Conservation (phyloP, 2,797 vertebrate species). For the Pseudomugil tenellus region DNA sequence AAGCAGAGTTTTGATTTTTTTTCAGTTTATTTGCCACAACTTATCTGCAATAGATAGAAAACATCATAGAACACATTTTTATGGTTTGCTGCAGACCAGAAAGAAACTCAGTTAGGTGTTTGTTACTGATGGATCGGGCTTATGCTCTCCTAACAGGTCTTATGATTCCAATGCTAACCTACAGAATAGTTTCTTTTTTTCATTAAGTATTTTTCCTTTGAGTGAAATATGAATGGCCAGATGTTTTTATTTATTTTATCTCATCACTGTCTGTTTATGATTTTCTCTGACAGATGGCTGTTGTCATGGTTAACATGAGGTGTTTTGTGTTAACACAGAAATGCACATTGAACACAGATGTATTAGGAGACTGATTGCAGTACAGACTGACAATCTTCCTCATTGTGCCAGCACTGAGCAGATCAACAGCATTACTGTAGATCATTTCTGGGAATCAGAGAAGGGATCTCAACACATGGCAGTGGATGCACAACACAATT, state of each 20-base stretch:
- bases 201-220: neutral
- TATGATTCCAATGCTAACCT: slow-evolving; percentile 8
- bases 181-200: neutral
- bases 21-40: slow-evolving; percentile 6
- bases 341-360: slow-evolving; percentile 11
- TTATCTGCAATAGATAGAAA: slow-evolving; percentile 10
- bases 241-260: slow-evolving; percentile 27
- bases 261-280: slow-evolving; percentile 10
- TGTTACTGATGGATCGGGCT: slow-evolving; percentile 24
- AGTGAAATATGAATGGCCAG: neutral
- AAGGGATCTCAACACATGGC: slow-evolving; percentile 51
- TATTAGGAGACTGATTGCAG: slow-evolving; percentile 39
- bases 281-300: slow-evolving; percentile 10
- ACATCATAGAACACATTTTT: slow-evolving; percentile 16
- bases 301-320: slow-evolving; percentile 22
- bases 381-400: slow-evolving; percentile 49
- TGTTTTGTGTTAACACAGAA: slow-evolving; percentile 32
- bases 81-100: neutral
- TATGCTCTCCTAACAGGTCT: slow-evolving; percentile 7
- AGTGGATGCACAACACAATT: slow-evolving; percentile 43
- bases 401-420: slow-evolving; percentile 33
- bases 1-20: slow-evolving; percentile 31
- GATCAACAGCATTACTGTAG: slow-evolving; percentile 40
- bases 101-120: slow-evolving; percentile 11
- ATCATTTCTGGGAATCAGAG: slow-evolving; percentile 62